Base-by-base conservation (phyloP, 1,140 invertebrate genomes). In the Acromyrmex charruanus region DNA sequence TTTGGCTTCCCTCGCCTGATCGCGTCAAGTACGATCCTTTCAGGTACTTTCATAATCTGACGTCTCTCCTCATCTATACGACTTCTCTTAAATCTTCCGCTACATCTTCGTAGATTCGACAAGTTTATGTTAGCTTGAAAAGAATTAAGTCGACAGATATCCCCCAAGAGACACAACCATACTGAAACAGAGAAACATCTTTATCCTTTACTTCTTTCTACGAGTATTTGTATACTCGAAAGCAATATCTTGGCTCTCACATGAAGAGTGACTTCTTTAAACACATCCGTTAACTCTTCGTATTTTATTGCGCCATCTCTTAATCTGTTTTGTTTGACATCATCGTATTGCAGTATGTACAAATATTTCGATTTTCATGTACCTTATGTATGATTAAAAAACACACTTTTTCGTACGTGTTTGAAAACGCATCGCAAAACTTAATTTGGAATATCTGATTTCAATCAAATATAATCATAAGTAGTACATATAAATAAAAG, bases 71-170 rank as follows among this genome's bases (percentile, higher is more conserved):
- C 68, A 44, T 72, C 53, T 28, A 44, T 44, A 21, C 44, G 77
- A 66, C 53, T 82, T 82, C 39, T 49, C 12, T 59, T 55, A 68
- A 44, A 82, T 16, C 53, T 49, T 25, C 53, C 65, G 61, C 51
- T 44, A 74, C 6, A 21, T 55, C 68, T 82, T 82, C 58, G 25
- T 51, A 44, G 18, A 12, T 61, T 84, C 39, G 39, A 84, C 25
- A 9, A 61, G 68, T 69, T 82, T 82, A 55, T 55, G 68, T 82
- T 61, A 49, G 35, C 55, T 72, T 14, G 69, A 75, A 35, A 75
- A 74, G 80, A 61, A 63, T 75, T 84, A 75, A 82, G 55, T 74
- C 68, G 80, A 74, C 68, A 82, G 74, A 84, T 75, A 59, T 7
- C 7, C 28, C 55, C 55, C 69, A 39, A 58, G 69, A 74, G 14